Conservation (phyloP, 2,888 invertebrate species). For the Synergus japonicus region DNA sequence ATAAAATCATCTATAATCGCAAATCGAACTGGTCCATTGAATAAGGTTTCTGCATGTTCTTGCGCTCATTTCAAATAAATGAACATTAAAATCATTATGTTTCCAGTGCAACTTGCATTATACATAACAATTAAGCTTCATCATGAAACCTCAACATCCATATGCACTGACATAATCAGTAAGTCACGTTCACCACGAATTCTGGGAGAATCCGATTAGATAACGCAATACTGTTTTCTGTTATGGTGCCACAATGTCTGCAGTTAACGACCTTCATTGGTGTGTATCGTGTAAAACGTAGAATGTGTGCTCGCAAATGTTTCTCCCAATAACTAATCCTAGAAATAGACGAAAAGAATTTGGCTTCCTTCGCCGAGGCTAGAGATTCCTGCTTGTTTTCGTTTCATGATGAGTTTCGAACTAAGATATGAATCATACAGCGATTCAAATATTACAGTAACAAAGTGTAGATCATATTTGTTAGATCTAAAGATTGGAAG, state of each 20-base stretch:
- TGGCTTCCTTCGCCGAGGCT: neutral
- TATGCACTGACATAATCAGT: slow-evolving; percentile 1
- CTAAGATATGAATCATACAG: no score
- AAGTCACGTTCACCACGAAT: slow-evolving; percentile 20
- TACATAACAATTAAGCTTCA: neutral
- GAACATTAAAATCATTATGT: neutral
- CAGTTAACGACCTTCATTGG: slow-evolving; percentile 18
- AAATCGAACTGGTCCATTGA: no score
- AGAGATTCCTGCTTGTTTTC: neutral
- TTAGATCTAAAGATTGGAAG: no score
- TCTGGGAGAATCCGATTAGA: slow-evolving; percentile 37
- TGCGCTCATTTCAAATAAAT: no score
- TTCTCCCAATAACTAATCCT: neutral
- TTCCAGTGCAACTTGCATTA: neutral
- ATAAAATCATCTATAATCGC: no score
- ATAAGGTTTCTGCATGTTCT: no score
- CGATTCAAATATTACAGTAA: no score
- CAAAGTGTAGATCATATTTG: no score
- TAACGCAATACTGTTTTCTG: slow-evolving; percentile 26
- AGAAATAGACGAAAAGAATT: neutral
- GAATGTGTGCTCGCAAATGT: neutral
- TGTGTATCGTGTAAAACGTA: neutral
- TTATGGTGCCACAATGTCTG: slow-evolving; percentile 41
- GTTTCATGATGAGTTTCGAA: neutral
- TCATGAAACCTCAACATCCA: neutral